Evolutionary conservation across 2,113 vertebrate species (phyloP), one percentile per base, ranked within the genome.

Genomic region (Hiodon tergisus): DNA sequence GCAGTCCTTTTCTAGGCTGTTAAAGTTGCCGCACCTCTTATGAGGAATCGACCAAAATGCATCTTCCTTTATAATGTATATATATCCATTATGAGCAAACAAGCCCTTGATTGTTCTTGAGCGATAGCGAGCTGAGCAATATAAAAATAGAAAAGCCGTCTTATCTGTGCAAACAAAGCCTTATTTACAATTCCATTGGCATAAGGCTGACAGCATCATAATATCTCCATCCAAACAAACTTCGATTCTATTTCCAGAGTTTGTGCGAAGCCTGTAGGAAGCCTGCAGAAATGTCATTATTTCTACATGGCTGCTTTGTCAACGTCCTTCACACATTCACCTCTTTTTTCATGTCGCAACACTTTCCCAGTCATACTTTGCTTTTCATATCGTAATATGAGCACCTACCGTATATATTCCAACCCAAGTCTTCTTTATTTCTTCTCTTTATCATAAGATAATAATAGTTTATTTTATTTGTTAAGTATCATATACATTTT

Each of bases 161-260:
- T 53, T 53, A 52, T 69, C 67, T 69, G 51, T 17, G 52, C 67
- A 69, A 69, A 69, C 67, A 69, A 69, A 69, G 67, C 51, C 50
- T 5, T 69, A 6, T 69, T 51, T 11, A 69, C 13, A 69, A 17
- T 13, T 14, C 10, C 66, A 68, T 48, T 68, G 51, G 48, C n/a
- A 68, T 46, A 5, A 46, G 6, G 46, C 5, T 52, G 48, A n/a
- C 48, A 50, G 61, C 46, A 8, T 31, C 6, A 31, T 2, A 7
- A 31, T 63, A 46, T 16, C 59, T n/a, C 13, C 59, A 13, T 61
- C 13, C 59, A 61, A 61, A 61, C 59, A 61, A 14, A 61, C 14
- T n/a, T 31, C 8, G 9, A 63, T 31, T 63, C n/a, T 7, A 62
- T 62, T 16, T 5, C 14, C 60, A 16, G 60, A 5, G 14, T 62